phyloP scores from a whole-genome alignment of 64 coral and sea anemone genomes.

The Anthopleura sola region DNA sequence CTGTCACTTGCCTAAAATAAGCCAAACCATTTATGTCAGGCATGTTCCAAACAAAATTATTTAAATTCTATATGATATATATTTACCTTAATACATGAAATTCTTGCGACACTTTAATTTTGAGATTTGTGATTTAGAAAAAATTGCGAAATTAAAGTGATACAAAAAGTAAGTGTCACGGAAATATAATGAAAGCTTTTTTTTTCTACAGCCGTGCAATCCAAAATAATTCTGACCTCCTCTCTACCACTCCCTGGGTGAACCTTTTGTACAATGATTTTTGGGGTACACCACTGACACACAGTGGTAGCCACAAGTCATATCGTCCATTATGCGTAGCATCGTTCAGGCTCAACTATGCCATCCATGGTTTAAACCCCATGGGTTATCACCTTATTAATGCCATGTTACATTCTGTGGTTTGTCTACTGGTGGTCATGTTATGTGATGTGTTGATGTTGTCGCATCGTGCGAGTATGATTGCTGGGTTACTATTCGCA shows the following conservation, averaged over 20 bases:
- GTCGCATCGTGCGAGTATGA: conserved; percentile 44
- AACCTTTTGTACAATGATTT: conserved; percentile 93
- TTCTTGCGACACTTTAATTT: too few relatives aligned
- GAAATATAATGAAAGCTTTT: too few relatives aligned
- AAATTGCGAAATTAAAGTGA: too few relatives aligned
- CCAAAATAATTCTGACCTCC: conserved; percentile 83
- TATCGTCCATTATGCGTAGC: conserved; percentile 92
- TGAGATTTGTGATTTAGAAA: too few relatives aligned
- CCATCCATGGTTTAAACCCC: conserved; percentile 60
- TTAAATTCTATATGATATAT: too few relatives aligned
- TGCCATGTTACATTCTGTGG: conserved; percentile 69
- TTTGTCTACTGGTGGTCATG: conserved; percentile 63
- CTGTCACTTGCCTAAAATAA: background rate
- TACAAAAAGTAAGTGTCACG: too few relatives aligned
- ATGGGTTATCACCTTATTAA: conserved; percentile 87
- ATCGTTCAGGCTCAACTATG: conserved; percentile 89
- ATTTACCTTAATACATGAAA: too few relatives aligned
- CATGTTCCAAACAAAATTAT: too few relatives aligned
- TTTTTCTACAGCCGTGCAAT: conserved; percentile 81
- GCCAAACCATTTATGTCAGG: background rate
- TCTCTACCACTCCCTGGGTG: conserved; percentile 78
- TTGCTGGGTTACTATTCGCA: conserved; percentile 80
- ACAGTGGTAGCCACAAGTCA: conserved; percentile 95
- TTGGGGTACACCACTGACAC: conserved; percentile 93
- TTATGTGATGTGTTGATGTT: conserved; percentile 55